phyloP scores from a whole-genome alignment of 2,113 vertebrate species.

The Tenrec ecaudatus region DNA sequence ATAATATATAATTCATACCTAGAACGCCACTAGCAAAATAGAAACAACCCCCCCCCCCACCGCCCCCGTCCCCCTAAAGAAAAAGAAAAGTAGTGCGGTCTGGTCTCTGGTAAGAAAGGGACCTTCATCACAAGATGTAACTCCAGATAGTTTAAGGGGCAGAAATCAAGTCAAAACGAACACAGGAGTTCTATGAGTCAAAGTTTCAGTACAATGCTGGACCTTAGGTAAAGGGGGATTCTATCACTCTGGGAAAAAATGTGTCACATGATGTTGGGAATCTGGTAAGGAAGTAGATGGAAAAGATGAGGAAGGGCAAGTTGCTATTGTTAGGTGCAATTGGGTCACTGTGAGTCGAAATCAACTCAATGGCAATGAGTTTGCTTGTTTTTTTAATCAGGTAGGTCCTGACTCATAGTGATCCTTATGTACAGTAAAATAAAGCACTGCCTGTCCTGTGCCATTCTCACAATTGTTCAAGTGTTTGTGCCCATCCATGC shows the following conservation, averaged over 20 bases:
- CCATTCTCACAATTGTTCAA: too few relatives aligned
- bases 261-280: not conserved
- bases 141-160: not conserved
- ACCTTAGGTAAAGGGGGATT: not conserved
- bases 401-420: not conserved
- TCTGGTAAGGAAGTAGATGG: not conserved
- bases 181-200: not conserved
- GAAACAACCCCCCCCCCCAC: not conserved
- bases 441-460: too few relatives aligned
- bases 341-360: too few relatives aligned
- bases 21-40: not conserved
- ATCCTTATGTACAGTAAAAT: too few relatives aligned
- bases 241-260: not conserved
- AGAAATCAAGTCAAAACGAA: not conserved
- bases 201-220: not conserved
- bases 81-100: not conserved
- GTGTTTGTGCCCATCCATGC: too few relatives aligned
- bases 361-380: too few relatives aligned
- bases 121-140: not conserved
- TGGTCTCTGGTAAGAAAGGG: not conserved
- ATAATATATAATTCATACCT: not conserved
- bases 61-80: too few relatives aligned
- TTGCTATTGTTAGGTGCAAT: too few relatives aligned
- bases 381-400: too few relatives aligned
- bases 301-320: not conserved